phyloP scores from a whole-genome alignment of 2,113 vertebrate genomes.

The Clarias gariepinus region DNA sequence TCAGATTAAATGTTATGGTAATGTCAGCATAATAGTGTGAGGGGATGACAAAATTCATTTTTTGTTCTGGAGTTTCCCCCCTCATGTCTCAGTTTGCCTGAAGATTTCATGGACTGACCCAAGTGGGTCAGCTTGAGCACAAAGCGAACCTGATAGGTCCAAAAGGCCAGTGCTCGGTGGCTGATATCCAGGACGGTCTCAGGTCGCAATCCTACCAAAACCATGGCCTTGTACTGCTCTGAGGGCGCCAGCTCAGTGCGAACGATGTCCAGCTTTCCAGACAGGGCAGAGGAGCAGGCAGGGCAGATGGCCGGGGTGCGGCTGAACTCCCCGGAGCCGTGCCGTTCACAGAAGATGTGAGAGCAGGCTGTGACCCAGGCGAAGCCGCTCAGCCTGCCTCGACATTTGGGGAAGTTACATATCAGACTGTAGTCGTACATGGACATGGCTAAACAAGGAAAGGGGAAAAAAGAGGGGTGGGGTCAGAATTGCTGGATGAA shows the following conservation, averaged over 20 bases:
- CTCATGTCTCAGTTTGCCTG: too few species aligned
- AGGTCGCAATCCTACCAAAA: constrained; percentile 81
- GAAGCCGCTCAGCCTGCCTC: constrained; percentile 77
- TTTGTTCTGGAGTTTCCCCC: too few species aligned
- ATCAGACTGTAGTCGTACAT: constrained; percentile 79
- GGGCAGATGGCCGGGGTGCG: constrained; percentile 83
- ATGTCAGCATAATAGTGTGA: too few species aligned
- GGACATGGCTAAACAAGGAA: constrained; percentile 70
- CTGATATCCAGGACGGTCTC: constrained; percentile 85
- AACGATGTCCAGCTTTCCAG: constrained; percentile 85
- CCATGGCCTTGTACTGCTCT: constrained; percentile 88
- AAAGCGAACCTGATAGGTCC: constrained; percentile 83
- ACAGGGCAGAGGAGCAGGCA: constrained; percentile 82
- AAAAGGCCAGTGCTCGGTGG: constrained; percentile 82
- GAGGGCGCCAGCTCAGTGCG: constrained; percentile 83
- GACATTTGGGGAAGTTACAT: constrained; percentile 87
- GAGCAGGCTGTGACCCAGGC: constrained; percentile 89
- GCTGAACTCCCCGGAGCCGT: constrained; percentile 85
- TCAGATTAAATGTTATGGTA: too few species aligned
- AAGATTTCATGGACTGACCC: too few species aligned
- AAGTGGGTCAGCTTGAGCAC: neutral
- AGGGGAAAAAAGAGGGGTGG: neutral
- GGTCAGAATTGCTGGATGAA: neutral
- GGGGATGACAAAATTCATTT: too few species aligned
- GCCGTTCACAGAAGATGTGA: constrained; percentile 87